phyloP scores from a whole-genome alignment of 2,113 vertebrate genomes.

The Pangasianodon gigas region DNA sequence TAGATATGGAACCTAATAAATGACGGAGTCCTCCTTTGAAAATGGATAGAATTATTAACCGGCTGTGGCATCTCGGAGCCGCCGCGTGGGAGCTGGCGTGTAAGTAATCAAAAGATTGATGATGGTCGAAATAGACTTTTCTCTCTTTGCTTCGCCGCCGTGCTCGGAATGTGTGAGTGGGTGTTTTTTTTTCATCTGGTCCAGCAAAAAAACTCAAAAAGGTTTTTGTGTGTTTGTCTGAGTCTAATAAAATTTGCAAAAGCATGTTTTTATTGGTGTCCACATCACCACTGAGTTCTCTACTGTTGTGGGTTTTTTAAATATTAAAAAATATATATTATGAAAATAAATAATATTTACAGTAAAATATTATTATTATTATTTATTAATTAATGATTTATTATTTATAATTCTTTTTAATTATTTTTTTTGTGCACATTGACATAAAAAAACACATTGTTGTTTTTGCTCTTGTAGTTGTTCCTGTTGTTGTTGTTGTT shows the following conservation, averaged over 20 bases:
- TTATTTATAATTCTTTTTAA: neutral
- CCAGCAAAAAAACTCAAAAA: neutral
- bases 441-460: no score
- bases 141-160: slow-evolving; percentile 47
- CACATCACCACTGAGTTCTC: neutral
- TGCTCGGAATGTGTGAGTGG: slow-evolving; percentile 52
- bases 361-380: no score
- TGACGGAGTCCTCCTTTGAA: slow-evolving; percentile 54
- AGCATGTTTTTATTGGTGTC: neutral
- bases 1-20: slow-evolving; percentile 60
- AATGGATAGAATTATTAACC: slow-evolving; percentile 63
- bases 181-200: neutral
- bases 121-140: slow-evolving; percentile 64
- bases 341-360: no score
- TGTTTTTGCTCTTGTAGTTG: neutral
- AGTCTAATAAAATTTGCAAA: neutral
- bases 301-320: neutral
- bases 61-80: slow-evolving; percentile 52
- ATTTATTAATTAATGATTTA: neutral
- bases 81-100: slow-evolving; percentile 58
- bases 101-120: slow-evolving; percentile 69
- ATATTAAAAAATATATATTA: neutral
- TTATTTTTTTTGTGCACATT: neutral
- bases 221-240: slow-evolving; percentile 22
- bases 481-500: neutral